A percentile compares a stretch with the other conserved stretches of the same genome.
Evolutionary conservation across 2,888 invertebrate species (phyloP).

Genomic region (Drosophila buzzatii): DNA sequence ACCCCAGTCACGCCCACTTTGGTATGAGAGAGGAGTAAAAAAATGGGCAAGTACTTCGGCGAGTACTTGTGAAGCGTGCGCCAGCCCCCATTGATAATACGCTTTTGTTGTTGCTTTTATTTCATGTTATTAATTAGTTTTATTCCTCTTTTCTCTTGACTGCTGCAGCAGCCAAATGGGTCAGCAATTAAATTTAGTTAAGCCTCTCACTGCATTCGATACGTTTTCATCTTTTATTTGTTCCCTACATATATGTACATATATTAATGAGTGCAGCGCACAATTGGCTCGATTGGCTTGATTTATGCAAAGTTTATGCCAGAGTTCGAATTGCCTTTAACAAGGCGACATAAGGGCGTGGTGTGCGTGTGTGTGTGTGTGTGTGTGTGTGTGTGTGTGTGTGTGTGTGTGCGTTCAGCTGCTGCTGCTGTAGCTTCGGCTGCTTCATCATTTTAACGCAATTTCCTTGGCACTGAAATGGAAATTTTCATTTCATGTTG

Average conservation of each 20-base stretch:
- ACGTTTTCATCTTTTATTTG: slow-evolving; percentile 7
- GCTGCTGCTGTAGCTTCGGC: slow-evolving; percentile 14
- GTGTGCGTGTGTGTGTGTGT: slow-evolving; percentile 1
- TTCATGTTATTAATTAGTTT: slow-evolving; percentile 66
- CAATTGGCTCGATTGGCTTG: slow-evolving; percentile 31
- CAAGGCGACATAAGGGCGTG: neutral
- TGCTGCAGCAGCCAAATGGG: slow-evolving; percentile 55
- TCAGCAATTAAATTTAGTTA: slow-evolving; percentile 57
- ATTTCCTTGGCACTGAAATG: slow-evolving; percentile 65
- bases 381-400: neutral
- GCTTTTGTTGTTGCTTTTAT: slow-evolving; percentile 27
- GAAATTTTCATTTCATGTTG: slow-evolving; percentile 59
- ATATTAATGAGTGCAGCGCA: slow-evolving; percentile 31
- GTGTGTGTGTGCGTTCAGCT: slow-evolving; percentile 10
- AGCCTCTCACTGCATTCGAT: slow-evolving; percentile 38
- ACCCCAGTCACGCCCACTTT: slow-evolving; percentile 33
- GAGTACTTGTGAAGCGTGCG: slow-evolving; percentile 23
- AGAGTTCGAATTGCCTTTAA: neutral
- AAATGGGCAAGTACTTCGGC: slow-evolving; percentile 47
- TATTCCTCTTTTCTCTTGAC: neutral
- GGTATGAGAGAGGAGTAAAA: too few species aligned
- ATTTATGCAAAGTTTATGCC: slow-evolving; percentile 50
- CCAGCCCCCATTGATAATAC: slow-evolving; percentile 19
- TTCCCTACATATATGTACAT: slow-evolving; percentile 32
- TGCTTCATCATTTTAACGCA: slow-evolving; percentile 74